Evolutionary conservation across 2,113 vertebrate species (phyloP).

Genomic region (Clupea harengus): DNA sequence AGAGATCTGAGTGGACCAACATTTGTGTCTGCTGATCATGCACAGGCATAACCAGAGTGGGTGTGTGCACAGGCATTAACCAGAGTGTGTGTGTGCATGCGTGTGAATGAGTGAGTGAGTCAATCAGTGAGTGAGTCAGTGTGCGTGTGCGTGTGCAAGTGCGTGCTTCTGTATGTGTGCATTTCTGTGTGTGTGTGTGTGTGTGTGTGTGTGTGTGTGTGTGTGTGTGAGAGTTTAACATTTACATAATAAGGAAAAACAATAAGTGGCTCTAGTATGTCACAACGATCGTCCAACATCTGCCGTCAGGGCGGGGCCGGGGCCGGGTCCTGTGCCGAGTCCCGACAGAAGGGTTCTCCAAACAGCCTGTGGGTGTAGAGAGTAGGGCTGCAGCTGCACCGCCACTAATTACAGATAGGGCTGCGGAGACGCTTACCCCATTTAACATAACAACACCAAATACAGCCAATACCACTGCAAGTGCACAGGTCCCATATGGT

Average conservation of each 20-base stretch:
- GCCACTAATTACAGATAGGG: conserved; percentile 41
- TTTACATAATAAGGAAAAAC: conserved; percentile 1
- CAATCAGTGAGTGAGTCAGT: neutral
- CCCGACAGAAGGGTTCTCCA: conserved; percentile 37
- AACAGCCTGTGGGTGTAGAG: conserved; percentile 44
- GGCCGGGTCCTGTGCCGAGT: conserved; percentile 12
- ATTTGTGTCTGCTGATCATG: neutral
- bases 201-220: conserved; percentile 13
- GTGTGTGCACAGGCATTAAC: too few species aligned
- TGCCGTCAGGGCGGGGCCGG: neutral
- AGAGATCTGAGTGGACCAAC: neutral
- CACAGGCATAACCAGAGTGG: neutral
- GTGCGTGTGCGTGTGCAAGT: neutral
- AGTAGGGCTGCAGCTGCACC: conserved; percentile 41
- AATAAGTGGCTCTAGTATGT: conserved; percentile 22
- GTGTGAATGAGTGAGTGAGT: neutral
- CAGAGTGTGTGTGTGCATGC: neutral
- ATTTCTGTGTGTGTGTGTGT: conserved; percentile 8
- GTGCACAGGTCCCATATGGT: conserved; percentile 4
- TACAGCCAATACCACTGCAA: conserved; percentile 2
- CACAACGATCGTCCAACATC: neutral
- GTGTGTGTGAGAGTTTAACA: neutral
- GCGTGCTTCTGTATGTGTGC: neutral
- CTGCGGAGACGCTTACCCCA: conserved; percentile 35
- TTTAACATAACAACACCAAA: conserved; percentile 38